These are phyloP conservation scores for Pandemis cinnamomeana DNA, from an alignment of 2,888 invertebrate genomes.

Conservation along the genomic window DNA sequence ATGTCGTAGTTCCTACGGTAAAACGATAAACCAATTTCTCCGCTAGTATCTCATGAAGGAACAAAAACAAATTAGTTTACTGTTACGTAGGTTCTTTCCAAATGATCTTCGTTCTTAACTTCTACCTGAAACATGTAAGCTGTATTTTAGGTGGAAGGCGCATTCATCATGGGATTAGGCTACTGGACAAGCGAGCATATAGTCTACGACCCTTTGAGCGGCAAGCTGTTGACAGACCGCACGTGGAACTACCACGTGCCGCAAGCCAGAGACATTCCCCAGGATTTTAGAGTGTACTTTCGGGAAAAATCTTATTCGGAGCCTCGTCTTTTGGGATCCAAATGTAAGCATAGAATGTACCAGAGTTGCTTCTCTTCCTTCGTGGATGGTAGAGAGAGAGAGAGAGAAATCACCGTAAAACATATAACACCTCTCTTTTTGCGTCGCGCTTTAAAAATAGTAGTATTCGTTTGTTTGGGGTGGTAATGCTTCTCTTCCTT, in stretches of 20 bases:
- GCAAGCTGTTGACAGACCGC: constrained; percentile 85
- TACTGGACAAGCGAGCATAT: constrained; percentile 87
- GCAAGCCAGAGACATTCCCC: constrained; percentile 86
- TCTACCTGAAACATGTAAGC: neutral
- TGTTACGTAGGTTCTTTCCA: no score
- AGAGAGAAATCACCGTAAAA: no score
- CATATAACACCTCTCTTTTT: no score
- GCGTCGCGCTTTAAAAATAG: no score
- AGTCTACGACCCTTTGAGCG: constrained; percentile 80
- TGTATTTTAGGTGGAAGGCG: constrained; percentile 82
- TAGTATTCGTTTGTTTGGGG: no score
- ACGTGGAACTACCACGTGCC: constrained; percentile 89
- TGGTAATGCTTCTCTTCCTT: no score
- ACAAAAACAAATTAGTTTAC: no score
- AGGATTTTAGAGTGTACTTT: constrained; percentile 85
- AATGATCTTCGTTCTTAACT: neutral
- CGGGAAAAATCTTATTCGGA: constrained; percentile 82
- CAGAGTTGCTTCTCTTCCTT: no score
- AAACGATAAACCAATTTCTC: no score
- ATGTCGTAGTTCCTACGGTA: no score
- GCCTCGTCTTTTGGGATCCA: constrained; percentile 82
- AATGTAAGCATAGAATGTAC: constrained; percentile 53
- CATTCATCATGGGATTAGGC: constrained; percentile 87
- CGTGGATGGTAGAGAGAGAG: no score
- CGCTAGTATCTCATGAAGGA: no score